Conservation (phyloP, 1,140 invertebrate genomes). For the Penaeus indicus region DNA sequence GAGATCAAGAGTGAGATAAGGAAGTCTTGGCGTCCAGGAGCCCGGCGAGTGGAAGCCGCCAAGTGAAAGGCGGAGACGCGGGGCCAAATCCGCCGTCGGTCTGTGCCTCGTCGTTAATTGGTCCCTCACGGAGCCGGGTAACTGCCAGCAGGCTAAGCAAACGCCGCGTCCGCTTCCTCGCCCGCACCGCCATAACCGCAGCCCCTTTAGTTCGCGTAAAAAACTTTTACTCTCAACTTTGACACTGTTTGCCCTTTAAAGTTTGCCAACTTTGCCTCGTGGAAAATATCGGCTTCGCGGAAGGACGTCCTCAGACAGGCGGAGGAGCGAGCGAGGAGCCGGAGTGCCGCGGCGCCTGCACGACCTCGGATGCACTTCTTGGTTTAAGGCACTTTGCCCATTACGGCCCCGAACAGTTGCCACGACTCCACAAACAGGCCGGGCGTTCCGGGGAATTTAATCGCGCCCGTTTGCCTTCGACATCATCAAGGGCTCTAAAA, state of each 20-base stretch:
- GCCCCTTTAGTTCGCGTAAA: not conserved
- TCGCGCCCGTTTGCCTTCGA: conserved; percentile 20
- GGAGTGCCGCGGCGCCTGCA: not conserved
- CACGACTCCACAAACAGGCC: conserved; percentile 41
- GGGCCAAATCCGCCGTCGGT: conserved; percentile 43
- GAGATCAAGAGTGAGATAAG: conserved; percentile 50
- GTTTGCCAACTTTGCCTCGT: not conserved
- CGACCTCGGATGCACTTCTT: conserved; percentile 17
- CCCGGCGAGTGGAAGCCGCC: conserved; percentile 42
- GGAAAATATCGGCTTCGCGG: not conserved
- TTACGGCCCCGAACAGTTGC: conserved; percentile 41
- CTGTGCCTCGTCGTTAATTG: conserved; percentile 60
- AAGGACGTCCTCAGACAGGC: not conserved
- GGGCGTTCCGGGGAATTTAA: conserved; percentile 32
- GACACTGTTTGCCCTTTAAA: not conserved
- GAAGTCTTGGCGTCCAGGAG: not conserved
- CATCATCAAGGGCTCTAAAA: not conserved
- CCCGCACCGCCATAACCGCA: conserved; percentile 26
- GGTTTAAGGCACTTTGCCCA: conserved; percentile 52
- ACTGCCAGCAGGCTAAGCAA: conserved; percentile 61
- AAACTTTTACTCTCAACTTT: not conserved
- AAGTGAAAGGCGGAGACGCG: conserved; percentile 54
- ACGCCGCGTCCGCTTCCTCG: conserved; percentile 54
- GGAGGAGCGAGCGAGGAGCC: not conserved
- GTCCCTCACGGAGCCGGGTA: conserved; percentile 62